A percentile compares a stretch with the other conserved stretches of the same genome.
Conservation (phyloP, 2,888 invertebrate genomes). For the Lithophane socia region DNA sequence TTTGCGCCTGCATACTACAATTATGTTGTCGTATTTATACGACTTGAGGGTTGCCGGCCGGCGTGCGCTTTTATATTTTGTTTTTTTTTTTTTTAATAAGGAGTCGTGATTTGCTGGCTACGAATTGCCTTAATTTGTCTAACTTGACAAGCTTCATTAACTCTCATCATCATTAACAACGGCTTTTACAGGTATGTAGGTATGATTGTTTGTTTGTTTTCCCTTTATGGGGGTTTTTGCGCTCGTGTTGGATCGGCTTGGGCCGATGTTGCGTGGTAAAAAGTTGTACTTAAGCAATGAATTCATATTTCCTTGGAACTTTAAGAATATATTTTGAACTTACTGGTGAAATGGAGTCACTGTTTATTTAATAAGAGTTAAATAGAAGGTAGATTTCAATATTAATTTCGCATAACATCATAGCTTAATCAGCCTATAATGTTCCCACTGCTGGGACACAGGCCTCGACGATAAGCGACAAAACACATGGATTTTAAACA, state of each 20-base stretch:
- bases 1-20: conserved; percentile 70
- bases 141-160: conserved; percentile 60
- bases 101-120: conserved; percentile 35
- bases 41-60: conserved; percentile 52
- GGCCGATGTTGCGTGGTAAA: conserved; percentile 4
- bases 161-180: conserved; percentile 56
- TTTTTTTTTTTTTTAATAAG: conserved; percentile 39
- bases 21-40: conserved; percentile 60
- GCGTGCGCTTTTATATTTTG: conserved; percentile 37
- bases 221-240: conserved; percentile 1
- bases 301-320: conserved; percentile 33
- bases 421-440: too few relatives aligned
- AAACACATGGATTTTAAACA: neutral
- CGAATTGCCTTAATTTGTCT: conserved; percentile 58
- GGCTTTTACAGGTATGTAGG: conserved; percentile 35
- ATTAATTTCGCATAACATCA: neutral
- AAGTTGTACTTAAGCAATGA: conserved; percentile 25
- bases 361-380: neutral
- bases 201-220: conserved; percentile 10
- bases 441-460: too few relatives aligned
- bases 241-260: neutral
- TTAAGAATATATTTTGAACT: conserved; percentile 29
- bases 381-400: neutral
- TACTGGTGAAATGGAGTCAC: neutral
- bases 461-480: too few relatives aligned